phyloP scores from a whole-genome alignment of 2,888 invertebrate genomes.

The Macrosiphum euphorbiae region DNA sequence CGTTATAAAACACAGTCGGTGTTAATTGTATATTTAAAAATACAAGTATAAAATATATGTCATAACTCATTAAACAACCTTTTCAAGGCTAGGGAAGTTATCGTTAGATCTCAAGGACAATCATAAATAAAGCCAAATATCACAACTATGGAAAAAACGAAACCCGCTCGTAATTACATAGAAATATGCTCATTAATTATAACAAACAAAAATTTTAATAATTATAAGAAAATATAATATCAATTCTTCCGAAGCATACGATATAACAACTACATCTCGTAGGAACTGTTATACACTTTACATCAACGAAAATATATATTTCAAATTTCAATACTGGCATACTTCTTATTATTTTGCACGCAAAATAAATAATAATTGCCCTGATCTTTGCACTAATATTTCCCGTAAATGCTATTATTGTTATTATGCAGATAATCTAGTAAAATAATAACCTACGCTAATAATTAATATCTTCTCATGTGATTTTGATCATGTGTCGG shows the following conservation, averaged over 20 bases:
- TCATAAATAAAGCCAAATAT: neutral
- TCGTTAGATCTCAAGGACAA: neutral
- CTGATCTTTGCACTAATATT: neutral
- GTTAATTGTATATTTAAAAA: neutral
- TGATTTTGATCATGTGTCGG: neutral
- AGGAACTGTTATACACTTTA: neutral
- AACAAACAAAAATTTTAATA: neutral
- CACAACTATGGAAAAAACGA: neutral
- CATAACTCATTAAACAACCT: neutral
- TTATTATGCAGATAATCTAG: neutral
- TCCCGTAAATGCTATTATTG: neutral
- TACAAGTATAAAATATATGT: neutral
- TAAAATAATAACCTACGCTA: neutral
- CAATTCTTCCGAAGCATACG: neutral
- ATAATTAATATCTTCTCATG: neutral
- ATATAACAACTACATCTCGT: neutral
- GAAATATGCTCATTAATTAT: neutral
- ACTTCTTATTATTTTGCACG: neutral
- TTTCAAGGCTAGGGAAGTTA: neutral
- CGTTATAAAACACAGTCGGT: neutral
- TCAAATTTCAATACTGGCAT: neutral
- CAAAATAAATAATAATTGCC: neutral
- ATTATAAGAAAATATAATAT: neutral
- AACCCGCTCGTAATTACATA: neutral
- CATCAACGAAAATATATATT: neutral